Conservation (phyloP, 1,140 invertebrate genomes). For the Propsilocerus akamusi region DNA sequence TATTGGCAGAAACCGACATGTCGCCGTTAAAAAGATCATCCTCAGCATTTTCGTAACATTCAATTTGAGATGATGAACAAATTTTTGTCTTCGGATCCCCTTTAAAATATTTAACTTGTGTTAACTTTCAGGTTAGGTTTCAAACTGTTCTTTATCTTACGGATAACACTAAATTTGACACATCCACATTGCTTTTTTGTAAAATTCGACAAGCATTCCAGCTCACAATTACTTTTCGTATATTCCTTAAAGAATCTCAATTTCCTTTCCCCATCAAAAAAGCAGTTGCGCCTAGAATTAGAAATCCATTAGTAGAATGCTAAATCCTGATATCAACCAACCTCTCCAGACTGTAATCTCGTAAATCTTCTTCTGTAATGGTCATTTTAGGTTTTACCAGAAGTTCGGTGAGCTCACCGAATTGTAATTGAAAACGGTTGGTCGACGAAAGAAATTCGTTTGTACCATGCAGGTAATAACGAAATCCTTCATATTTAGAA, state of each 20-base stretch:
- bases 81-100: slow-evolving; percentile 16
- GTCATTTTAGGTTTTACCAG: background rate
- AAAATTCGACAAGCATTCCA: slow-evolving; percentile 44
- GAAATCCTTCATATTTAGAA: background rate
- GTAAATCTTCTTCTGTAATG: background rate
- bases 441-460: background rate
- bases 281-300: background rate
- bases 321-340: no score
- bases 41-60: slow-evolving; percentile 23
- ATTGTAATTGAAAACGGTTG: background rate
- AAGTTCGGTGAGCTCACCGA: background rate
- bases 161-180: slow-evolving; percentile 42
- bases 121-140: background rate
- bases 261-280: background rate
- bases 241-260: slow-evolving; percentile 17
- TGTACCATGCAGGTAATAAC: background rate
- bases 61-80: slow-evolving; percentile 22
- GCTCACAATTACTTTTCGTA: slow-evolving; percentile 38
- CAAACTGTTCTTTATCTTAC: no score
- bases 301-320: no score
- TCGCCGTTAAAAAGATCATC: slow-evolving; percentile 19
- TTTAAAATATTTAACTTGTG: background rate
- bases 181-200: slow-evolving; percentile 33
- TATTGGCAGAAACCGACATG: slow-evolving; percentile 3
- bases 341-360: background rate